Evolutionary conservation across 2,113 vertebrate genomes (phyloP), one percentile per base, ranked within the genome.

Genomic region (Ptyas mucosa): DNA sequence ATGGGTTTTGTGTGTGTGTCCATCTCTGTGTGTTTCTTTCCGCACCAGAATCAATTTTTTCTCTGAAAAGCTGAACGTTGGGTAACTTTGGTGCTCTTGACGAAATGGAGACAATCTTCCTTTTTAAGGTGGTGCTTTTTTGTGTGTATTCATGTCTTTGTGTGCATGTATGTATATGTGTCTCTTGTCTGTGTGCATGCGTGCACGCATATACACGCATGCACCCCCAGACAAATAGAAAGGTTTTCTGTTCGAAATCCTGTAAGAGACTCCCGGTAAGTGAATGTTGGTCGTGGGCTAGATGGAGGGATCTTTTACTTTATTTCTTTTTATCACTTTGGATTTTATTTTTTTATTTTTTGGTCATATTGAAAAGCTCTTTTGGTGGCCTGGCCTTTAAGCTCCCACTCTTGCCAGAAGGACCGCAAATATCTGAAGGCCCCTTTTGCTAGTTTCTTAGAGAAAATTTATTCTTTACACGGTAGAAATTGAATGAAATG

Each of bases 201-300:
- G 51, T 10, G 7, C 6, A 3, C 3, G 61, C 88, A 91, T 6
- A 7, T 18, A 55, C 55, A 91, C 55, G 23, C 26, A n/a, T 4
- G 54, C 88, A 93, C 5, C 20, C 91, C 91, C 88, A n/a, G 54
- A 51, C 92, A 86, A 15, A 85, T 0, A 54, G 3, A 57, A 39
- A 34, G n/a, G 1, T 2, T 54, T 90, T 92, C 92, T 91, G 0
- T 93, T 91, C 93, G 92, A 89, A 92, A 94, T 89, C 95, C 90
- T 24, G 85, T 94, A 95, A 91, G 93, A 93, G 91, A 43, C 93
- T 94, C 93, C 93, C 93, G 93, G 94, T 96, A 93, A 93, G 94
- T 94, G 92, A 46, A 87, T 11, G 14, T 93, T 39, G 85, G 39
- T 94, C 39, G 34, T 24, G 52, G 2, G 85, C 1, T 53, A 94